Percentiles rank a stretch among this genome's conserved stretches.
These are phyloP conservation scores for Orthosia cruda DNA, from an alignment of 2,888 invertebrate genomes.

Conservation along the genomic window DNA sequence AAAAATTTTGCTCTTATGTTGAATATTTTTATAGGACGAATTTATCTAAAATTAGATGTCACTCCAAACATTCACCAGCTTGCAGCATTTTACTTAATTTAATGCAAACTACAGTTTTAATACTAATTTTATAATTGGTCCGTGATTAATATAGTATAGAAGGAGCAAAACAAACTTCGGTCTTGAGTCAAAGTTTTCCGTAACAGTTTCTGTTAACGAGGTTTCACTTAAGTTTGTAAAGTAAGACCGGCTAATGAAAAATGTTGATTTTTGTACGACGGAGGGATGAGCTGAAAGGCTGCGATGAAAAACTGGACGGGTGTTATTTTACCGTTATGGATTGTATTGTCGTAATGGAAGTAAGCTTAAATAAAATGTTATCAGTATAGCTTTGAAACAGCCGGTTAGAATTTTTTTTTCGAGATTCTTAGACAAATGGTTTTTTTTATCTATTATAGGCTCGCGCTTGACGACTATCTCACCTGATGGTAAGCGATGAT, in stretches of 20 bases:
- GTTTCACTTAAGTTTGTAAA: constrained; percentile 61
- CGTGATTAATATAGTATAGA: constrained; percentile 39
- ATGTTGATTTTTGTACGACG: constrained; percentile 62
- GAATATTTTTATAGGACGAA: not conserved
- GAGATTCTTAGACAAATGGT: too few species aligned
- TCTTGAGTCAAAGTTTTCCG: constrained; percentile 47
- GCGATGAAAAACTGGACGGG: constrained; percentile 10
- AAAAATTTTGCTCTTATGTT: too few species aligned
- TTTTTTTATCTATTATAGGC: too few species aligned
- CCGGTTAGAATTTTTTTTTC: too few species aligned
- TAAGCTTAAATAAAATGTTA: constrained; percentile 11
- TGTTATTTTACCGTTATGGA: constrained; percentile 29
- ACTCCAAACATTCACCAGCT: not conserved
- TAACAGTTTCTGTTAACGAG: constrained; percentile 63
- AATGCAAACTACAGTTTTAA: constrained; percentile 3
- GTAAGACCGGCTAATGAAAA: constrained; percentile 56
- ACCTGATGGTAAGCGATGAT: too few species aligned
- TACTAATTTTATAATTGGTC: constrained; percentile 38
- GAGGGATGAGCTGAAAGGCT: constrained; percentile 32
- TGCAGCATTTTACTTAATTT: not conserved
- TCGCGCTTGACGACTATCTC: too few species aligned
- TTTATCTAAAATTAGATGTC: not conserved
- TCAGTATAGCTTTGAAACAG: not conserved
- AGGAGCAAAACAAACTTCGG: constrained; percentile 51
- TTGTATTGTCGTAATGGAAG: constrained; percentile 12